Base-by-base conservation (phyloP, 2,113 vertebrate genomes). In the Syrmaticus mikado region DNA sequence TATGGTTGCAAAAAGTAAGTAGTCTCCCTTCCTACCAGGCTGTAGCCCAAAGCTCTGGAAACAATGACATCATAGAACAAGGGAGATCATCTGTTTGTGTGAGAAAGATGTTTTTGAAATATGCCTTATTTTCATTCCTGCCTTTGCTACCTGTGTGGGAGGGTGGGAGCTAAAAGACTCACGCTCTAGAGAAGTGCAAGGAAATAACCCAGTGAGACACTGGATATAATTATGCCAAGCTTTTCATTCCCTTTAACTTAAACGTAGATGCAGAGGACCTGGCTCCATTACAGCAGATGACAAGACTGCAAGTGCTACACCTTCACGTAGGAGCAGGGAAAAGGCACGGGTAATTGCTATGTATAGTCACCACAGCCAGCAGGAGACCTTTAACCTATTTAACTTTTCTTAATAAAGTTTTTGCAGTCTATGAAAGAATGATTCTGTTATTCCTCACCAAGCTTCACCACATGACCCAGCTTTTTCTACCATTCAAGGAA, bases 401-500 rank as follows among this genome's bases (percentile, higher is more conserved):
- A 25, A 85, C 34, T 93, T 95, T 73, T 57, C 62, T 84, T 95
- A 86, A 74, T 52, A 85, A 92, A 97, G 64, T 68, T 89, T 87
- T 93, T 92, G 64, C 61, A 85, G 0, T 64, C 93, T 85, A n/a
- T 82, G 79, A 89, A 93, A 96, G 77, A 93, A 90, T 61, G 40
- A 67, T 36, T 90, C 78, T 70, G 58, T 92, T 92, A 82, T 91
- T 96, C 64, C 81, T 91, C 94, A 96, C 46, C 41, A 85, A 93
- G 55, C 70, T 89, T 76, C 36, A 0, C 45, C 86, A 75, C 71
- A 90, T 88, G 93, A 95, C 73, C 62, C 80, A 89, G 84, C 67
- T 85, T 95, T 94, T 95, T 96, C 92, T 96, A 82, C 93, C 82
- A 82, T 84, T 82, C 93, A 81, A 72, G 92, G 92, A 97, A 97